Percentiles rank a stretch among this genome's conserved stretches.
Evolutionary conservation across 2,113 vertebrate genomes (phyloP).

Genomic region (Fregetta grallaria): DNA sequence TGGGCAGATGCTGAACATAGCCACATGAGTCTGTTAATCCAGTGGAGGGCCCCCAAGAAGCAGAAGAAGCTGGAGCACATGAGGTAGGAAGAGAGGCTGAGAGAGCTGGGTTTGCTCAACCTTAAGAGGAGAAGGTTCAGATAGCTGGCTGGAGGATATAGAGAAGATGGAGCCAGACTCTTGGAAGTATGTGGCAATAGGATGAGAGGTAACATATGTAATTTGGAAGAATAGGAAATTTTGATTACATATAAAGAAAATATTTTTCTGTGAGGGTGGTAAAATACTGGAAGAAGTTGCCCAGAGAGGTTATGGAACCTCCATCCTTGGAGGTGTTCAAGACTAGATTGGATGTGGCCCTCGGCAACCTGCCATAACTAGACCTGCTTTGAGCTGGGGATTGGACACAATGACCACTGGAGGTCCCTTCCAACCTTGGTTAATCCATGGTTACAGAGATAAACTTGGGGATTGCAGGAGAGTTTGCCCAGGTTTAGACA

Average conservation of each 20-base stretch:
- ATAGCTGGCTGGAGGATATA: neutral
- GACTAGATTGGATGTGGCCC: fast-evolving
- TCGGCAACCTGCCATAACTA: neutral
- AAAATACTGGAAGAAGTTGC: neutral
- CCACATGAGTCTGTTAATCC: neutral
- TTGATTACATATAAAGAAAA: neutral
- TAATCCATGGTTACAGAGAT: neutral
- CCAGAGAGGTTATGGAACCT: neutral
- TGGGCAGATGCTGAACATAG: neutral
- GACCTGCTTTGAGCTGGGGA: neutral
- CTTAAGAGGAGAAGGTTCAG: neutral
- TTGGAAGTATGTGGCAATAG: neutral
- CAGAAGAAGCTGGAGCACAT: neutral
- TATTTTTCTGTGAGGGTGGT: neutral
- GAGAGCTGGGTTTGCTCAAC: neutral
- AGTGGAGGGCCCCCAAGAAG: neutral
- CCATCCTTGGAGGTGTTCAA: neutral
- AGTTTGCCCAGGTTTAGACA: neutral
- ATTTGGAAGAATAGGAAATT: neutral
- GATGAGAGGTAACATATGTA: neutral
- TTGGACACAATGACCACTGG: fast-evolving
- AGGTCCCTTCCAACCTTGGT: neutral
- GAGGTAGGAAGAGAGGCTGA: neutral
- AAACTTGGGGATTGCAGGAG: neutral
- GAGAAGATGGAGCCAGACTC: neutral